Conservation (phyloP, 2,797 vertebrate genomes). For the Percopsis omiscomaycus region DNA sequence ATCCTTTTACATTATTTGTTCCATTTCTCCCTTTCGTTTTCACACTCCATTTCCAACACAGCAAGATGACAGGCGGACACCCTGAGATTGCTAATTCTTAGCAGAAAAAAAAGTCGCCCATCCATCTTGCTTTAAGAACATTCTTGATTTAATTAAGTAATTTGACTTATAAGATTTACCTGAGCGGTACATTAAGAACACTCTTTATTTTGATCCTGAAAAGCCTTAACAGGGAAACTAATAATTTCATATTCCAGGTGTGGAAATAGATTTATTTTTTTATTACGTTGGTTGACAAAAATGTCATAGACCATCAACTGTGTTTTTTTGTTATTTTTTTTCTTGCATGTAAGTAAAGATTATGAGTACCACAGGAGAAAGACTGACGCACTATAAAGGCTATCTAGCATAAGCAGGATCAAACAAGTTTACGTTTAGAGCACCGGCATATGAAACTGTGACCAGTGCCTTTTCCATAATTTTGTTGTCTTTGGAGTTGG, state of each 20-base stretch:
- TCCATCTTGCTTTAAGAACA: slow-evolving; percentile 41
- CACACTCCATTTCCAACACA: slow-evolving; percentile 70
- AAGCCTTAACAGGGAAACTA: slow-evolving; percentile 17
- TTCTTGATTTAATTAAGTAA: slow-evolving; percentile 48
- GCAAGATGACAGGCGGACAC: slow-evolving; percentile 69
- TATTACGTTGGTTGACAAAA: neutral
- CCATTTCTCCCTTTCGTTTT: slow-evolving; percentile 75
- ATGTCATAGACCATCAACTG: slow-evolving; percentile 41
- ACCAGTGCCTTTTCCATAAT: slow-evolving; percentile 68
- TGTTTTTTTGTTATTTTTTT: slow-evolving; percentile 11
- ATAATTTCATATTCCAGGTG: neutral
- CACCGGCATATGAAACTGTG: slow-evolving; percentile 69
- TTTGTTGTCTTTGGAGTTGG: slow-evolving; percentile 81
- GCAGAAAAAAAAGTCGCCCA: slow-evolving; percentile 41
- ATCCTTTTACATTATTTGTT: slow-evolving; percentile 83
- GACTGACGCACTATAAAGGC: slow-evolving; percentile 56
- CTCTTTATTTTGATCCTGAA: slow-evolving; percentile 17
- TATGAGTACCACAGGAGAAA: slow-evolving; percentile 40
- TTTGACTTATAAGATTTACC: slow-evolving; percentile 46
- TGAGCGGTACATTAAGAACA: slow-evolving; percentile 25
- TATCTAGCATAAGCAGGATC: slow-evolving; percentile 66
- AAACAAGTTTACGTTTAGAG: slow-evolving; percentile 69
- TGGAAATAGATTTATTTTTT: neutral
- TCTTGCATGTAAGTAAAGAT: too few species aligned
- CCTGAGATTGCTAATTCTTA: slow-evolving; percentile 64